phyloP scores from a whole-genome alignment of 2,113 vertebrate species.

The Dipodomys ordii region DNA sequence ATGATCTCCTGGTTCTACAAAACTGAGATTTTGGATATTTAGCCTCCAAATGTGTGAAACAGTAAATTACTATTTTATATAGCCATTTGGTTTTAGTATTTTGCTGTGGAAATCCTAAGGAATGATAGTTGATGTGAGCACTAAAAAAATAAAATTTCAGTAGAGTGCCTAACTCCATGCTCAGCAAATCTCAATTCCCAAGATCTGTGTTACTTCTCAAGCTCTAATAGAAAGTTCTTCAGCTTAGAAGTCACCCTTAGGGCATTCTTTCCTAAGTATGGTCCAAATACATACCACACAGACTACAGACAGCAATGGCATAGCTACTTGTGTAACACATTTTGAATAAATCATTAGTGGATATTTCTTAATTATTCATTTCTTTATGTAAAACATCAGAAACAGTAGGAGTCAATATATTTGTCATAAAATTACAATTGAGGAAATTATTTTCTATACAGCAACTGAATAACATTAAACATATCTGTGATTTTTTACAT shows the following conservation, averaged over 20 bases:
- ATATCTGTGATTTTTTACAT: not conserved
- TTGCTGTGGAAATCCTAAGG: not conserved
- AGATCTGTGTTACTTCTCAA: not conserved
- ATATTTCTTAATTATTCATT: not conserved
- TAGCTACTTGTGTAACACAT: not conserved
- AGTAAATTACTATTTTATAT: not conserved
- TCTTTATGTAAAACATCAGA: not conserved
- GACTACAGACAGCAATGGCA: not conserved
- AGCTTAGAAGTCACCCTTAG: not conserved
- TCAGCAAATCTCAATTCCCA: not conserved
- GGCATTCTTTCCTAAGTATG: not conserved
- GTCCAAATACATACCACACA: not conserved
- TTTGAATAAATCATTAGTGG: constrained; percentile 17
- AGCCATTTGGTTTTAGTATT: not conserved
- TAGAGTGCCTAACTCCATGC: not conserved
- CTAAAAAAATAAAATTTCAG: not conserved
- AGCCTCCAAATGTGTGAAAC: not conserved
- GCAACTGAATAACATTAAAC: constrained; percentile 36
- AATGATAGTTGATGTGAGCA: not conserved
- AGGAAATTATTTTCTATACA: not conserved
- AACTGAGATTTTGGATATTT: not conserved
- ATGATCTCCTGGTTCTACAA: not conserved
- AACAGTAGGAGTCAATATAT: not conserved
- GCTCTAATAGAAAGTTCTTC: not conserved
- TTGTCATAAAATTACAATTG: constrained; percentile 23